Evolutionary conservation across 2,888 invertebrate genomes (phyloP).

Genomic region (Aradus depressus): DNA sequence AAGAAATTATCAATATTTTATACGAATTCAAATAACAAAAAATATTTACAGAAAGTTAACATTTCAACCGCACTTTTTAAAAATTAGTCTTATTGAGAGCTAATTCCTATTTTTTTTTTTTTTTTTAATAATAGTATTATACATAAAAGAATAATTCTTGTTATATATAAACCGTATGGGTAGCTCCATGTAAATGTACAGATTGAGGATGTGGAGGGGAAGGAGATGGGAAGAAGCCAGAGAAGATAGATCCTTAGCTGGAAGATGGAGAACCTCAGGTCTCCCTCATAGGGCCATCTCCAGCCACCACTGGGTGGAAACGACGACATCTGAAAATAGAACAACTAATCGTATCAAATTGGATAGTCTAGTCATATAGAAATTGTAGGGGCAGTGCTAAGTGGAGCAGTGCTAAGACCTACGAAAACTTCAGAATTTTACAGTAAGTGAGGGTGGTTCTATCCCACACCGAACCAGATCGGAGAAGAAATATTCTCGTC

Average conservation of each 20-base stretch:
- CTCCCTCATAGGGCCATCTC: conserved; percentile 4
- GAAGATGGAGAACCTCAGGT: conserved; percentile 5
- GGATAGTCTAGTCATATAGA: too few species aligned
- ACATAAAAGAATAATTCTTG: too few species aligned
- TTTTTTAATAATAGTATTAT: too few species aligned
- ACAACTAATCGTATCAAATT: too few species aligned
- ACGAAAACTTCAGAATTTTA: background rate
- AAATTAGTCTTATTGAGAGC: background rate
- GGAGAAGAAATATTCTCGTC: too few species aligned
- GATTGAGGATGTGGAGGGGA: too few species aligned
- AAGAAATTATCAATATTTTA: conserved; percentile 10
- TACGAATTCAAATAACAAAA: conserved; percentile 10
- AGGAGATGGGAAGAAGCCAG: background rate
- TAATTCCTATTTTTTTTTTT: conserved; percentile 3
- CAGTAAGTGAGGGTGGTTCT: background rate
- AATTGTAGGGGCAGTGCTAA: too few species aligned
- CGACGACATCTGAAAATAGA: conserved; percentile 30
- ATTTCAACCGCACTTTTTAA: too few species aligned
- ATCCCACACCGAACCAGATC: background rate
- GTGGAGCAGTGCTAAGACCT: background rate
- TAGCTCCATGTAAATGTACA: too few species aligned
- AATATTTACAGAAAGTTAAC: conserved; percentile 8
- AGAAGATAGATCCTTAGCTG: too few species aligned
- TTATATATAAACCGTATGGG: too few species aligned
- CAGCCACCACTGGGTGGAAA: conserved; percentile 31